phyloP scores from a whole-genome alignment of 2,113 vertebrate genomes.

The Montifringilla adamsi region DNA sequence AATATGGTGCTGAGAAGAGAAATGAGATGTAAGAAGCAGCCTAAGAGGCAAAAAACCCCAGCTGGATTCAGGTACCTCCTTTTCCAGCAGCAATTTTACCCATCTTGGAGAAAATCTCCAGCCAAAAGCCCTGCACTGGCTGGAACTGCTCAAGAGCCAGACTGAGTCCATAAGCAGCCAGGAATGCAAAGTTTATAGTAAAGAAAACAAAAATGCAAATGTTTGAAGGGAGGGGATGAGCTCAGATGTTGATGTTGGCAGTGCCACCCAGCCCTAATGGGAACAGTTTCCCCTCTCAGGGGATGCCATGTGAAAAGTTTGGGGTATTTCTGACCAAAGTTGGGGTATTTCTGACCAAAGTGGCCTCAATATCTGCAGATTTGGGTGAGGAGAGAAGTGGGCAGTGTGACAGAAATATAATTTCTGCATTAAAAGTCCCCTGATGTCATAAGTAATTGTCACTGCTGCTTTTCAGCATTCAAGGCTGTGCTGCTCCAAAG shows the following conservation, averaged over 20 bases:
- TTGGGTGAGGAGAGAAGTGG: not conserved
- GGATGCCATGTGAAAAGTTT: not conserved
- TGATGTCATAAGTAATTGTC: not conserved
- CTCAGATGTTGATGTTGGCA: conserved; percentile 39
- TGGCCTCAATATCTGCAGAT: not conserved
- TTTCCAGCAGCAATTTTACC: not conserved
- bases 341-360: too few species aligned
- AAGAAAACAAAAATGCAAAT: conserved; percentile 32
- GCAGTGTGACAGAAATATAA: not conserved
- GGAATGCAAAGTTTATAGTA: conserved; percentile 31
- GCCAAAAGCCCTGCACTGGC: not conserved
- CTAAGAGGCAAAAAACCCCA: not conserved
- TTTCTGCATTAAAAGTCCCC: not conserved
- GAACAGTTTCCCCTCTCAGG: not conserved
- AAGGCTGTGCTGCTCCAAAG: not conserved
- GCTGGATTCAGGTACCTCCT: not conserved
- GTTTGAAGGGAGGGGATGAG: not conserved
- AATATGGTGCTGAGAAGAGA: not conserved
- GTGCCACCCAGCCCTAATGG: not conserved
- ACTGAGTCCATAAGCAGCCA: not conserved
- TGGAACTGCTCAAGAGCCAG: not conserved
- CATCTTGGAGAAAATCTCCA: not conserved
- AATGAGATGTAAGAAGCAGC: not conserved
- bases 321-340: not conserved
- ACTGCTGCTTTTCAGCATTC: not conserved